Evolutionary conservation across 2,113 vertebrate genomes (phyloP).

Genomic region (Callopanchax toddi): DNA sequence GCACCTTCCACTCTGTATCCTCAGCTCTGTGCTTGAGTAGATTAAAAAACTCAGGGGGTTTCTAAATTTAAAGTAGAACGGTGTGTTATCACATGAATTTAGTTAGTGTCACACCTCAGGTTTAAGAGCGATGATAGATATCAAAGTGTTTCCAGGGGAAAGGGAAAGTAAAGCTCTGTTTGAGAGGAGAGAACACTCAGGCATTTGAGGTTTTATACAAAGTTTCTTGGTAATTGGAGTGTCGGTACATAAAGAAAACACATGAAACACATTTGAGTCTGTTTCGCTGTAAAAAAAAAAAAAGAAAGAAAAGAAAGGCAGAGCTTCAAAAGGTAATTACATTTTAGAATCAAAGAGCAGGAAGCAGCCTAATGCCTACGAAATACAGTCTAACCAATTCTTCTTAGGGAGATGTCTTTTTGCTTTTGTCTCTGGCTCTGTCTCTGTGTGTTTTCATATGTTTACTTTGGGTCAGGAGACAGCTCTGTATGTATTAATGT

Average conservation of each 20-base stretch:
- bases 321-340: slow-evolving; percentile 70
- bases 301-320: slow-evolving; percentile 40
- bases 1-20: too few species aligned
- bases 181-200: slow-evolving; percentile 63
- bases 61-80: slow-evolving; percentile 22
- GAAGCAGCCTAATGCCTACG: slow-evolving; percentile 42
- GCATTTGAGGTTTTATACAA: slow-evolving; percentile 70
- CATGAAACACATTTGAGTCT: slow-evolving; percentile 63
- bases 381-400: slow-evolving; percentile 42
- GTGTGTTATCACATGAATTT: slow-evolving; percentile 38
- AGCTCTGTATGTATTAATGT: slow-evolving; percentile 28
- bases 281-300: slow-evolving; percentile 34
- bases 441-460: slow-evolving; percentile 11
- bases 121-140: slow-evolving; percentile 43
- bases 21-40: not conserved
- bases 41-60: slow-evolving; percentile 2
- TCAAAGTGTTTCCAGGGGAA: slow-evolving; percentile 38
- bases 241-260: slow-evolving; percentile 61
- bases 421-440: slow-evolving; percentile 4
- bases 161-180: slow-evolving; percentile 26
- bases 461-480: slow-evolving; percentile 32
- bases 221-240: slow-evolving; percentile 74
- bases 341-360: slow-evolving; percentile 68
- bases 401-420: slow-evolving; percentile 16
- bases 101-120: slow-evolving; percentile 38